Conservation (phyloP, 2,888 invertebrate genomes). For the Lasioglossum marginatum region DNA sequence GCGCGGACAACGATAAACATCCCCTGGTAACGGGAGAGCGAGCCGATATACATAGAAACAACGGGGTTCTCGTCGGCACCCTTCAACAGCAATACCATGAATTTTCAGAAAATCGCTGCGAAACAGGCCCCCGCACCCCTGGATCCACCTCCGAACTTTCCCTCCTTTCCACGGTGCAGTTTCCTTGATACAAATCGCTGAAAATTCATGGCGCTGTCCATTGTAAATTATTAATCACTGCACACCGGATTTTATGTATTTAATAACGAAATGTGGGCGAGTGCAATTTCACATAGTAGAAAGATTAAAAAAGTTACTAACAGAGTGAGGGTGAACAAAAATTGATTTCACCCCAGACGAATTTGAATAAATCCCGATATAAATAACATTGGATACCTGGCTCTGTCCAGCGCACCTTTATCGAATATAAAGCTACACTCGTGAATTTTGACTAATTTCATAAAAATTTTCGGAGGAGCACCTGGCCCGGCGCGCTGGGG, state of each 20-base stretch:
- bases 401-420: not conserved
- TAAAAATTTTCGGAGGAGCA: not conserved
- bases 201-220: no score
- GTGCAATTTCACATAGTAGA: no score
- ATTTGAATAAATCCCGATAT: not conserved
- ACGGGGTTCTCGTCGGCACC: not conserved
- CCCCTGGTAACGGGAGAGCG: not conserved
- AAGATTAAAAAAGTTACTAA: no score
- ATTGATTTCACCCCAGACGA: not conserved
- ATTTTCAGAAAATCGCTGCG: not conserved
- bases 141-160: no score
- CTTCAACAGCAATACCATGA: not conserved
- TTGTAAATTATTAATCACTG: no score
- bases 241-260: no score
- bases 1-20: constrained; percentile 16
- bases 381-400: not conserved
- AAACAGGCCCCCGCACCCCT: not conserved
- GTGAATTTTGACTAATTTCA: not conserved
- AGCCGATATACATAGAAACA: not conserved
- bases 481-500: not conserved
- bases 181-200: no score
- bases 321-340: not conserved
- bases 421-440: not conserved
- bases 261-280: no score
- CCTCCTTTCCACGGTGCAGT: no score